Evolutionary conservation across 2,113 vertebrate species (phyloP).

Genomic region (Alethe diademata): DNA sequence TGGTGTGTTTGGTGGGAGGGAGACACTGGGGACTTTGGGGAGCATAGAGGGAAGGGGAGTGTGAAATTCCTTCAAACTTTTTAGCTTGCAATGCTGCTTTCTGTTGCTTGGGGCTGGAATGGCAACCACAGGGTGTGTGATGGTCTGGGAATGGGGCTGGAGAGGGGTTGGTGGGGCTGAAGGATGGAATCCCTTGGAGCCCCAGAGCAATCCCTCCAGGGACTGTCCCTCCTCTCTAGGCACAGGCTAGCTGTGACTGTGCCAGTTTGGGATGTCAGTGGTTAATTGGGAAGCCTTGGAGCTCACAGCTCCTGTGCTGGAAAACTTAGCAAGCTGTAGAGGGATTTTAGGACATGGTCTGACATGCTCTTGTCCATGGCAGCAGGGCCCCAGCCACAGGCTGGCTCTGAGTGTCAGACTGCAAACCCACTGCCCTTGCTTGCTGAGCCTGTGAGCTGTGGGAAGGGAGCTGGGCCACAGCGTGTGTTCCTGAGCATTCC

Average conservation of each 20-base stretch:
- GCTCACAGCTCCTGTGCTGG: neutral
- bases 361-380: neutral
- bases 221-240: neutral
- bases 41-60: accelerated
- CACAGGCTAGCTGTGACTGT: neutral
- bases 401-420: neutral
- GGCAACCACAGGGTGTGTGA: neutral
- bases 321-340: neutral
- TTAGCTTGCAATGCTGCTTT: neutral
- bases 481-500: neutral
- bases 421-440: neutral
- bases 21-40: neutral
- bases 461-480: neutral
- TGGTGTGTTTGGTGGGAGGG: neutral
- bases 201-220: neutral
- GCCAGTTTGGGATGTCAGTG: neutral
- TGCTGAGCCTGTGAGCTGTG: neutral
- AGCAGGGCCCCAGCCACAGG: neutral
- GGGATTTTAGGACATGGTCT: accelerated
- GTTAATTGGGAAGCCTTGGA: neutral
- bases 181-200: neutral
- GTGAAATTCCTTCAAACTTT: neutral
- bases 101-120: neutral
- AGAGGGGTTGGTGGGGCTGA: neutral
- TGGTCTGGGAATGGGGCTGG: neutral